Evolutionary conservation across 2,888 invertebrate species (phyloP).

Genomic region (Neoascia interrupta): DNA sequence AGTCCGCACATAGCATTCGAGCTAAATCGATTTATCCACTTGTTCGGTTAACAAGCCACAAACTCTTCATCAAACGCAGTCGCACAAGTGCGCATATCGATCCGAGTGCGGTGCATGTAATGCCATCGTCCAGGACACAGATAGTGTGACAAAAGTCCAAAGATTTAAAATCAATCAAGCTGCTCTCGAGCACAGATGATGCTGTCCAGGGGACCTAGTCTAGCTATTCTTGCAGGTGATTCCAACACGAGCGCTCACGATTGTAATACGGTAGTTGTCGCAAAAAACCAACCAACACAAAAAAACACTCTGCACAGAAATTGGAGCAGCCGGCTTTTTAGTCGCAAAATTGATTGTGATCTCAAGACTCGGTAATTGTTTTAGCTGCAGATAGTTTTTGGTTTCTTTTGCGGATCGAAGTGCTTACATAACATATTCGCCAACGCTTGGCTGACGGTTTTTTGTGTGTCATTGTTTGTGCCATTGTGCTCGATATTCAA

Average conservation of each 20-base stretch:
- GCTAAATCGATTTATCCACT: conserved; percentile 39
- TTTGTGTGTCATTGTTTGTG: conserved; percentile 59
- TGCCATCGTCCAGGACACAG: conserved; percentile 3
- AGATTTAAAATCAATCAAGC: conserved; percentile 63
- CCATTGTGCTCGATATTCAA: conserved; percentile 65
- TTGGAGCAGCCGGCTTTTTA: conserved; percentile 65
- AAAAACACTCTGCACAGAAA: conserved; percentile 34
- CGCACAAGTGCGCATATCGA: conserved; percentile 16
- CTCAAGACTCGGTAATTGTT: conserved; percentile 61
- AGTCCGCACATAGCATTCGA: neutral
- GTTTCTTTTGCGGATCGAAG: conserved; percentile 12
- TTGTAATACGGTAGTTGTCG: conserved; percentile 41
- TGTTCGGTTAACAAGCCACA: conserved; percentile 7
- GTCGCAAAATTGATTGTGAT: conserved; percentile 63
- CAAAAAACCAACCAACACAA: conserved; percentile 34
- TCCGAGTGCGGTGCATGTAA: conserved; percentile 12
- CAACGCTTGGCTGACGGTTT: conserved; percentile 52
- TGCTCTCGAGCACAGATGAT: conserved; percentile 31
- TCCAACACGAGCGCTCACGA: conserved; percentile 56
- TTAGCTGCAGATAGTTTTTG: conserved; percentile 32
- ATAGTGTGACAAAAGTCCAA: conserved; percentile 45
- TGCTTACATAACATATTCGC: conserved; percentile 61
- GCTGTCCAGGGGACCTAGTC: too few relatives aligned
- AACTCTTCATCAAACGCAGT: conserved; percentile 11
- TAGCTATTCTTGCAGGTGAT: conserved; percentile 59